These are phyloP conservation scores for Eidolon helvum DNA, from an alignment of 2,113 vertebrate species.

Conservation along the genomic window DNA sequence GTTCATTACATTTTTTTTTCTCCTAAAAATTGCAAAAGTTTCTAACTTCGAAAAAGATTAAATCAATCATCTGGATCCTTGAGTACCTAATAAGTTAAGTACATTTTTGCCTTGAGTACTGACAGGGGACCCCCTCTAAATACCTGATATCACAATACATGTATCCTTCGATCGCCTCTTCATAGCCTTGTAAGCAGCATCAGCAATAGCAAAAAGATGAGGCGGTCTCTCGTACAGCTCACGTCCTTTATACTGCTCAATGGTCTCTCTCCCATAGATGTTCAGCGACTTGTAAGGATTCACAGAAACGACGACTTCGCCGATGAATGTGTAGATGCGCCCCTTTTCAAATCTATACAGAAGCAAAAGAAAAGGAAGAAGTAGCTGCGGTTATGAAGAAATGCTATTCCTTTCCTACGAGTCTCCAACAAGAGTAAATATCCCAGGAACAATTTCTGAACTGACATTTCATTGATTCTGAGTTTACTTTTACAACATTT, in stretches of 20 bases:
- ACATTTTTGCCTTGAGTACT: background rate
- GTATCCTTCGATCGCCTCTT: conserved; percentile 98
- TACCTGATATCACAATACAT: conserved; percentile 98
- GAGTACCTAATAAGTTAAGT: background rate
- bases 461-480: background rate
- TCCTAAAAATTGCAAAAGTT: background rate
- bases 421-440: background rate
- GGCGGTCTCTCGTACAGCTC: conserved; percentile 97
- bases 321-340: conserved; percentile 96
- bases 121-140: background rate
- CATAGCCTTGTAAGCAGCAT: conserved; percentile 99
- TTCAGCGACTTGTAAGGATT: conserved; percentile 96
- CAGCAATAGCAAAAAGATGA: conserved; percentile 96
- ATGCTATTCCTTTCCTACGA: background rate
- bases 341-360: conserved; percentile 94
- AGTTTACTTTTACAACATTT: background rate
- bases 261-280: conserved; percentile 93
- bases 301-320: conserved; percentile 97
- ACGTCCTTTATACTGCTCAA: conserved; percentile 96
- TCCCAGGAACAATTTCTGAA: background rate
- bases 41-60: background rate
- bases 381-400: background rate
- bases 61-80: background rate
- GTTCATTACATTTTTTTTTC: background rate
- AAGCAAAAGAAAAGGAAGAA: background rate